These are phyloP conservation scores for Ridgeia piscesae DNA, from an alignment of 1,140 invertebrate genomes.

Conservation along the genomic window DNA sequence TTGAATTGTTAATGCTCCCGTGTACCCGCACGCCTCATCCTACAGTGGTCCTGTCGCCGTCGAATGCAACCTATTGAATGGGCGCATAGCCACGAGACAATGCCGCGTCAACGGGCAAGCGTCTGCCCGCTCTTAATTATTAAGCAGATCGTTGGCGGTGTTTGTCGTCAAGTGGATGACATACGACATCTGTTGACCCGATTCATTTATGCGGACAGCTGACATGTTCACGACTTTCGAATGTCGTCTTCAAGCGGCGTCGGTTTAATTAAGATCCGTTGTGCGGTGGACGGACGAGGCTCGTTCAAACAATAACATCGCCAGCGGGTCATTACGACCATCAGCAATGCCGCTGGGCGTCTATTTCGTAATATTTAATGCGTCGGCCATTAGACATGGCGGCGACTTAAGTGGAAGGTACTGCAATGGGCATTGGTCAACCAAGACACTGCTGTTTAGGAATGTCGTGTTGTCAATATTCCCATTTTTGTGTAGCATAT, in stretches of 20 bases:
- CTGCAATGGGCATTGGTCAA: no score
- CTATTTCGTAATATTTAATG: not conserved
- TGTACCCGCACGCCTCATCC: not conserved
- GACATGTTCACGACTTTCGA: not conserved
- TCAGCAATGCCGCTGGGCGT: not conserved
- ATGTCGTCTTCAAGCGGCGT: not conserved
- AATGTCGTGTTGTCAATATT: no score
- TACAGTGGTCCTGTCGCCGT: not conserved
- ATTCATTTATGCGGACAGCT: conserved; percentile 1
- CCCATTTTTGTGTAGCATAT: no score
- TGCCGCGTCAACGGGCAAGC: not conserved
- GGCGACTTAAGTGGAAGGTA: not conserved
- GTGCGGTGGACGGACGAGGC: not conserved
- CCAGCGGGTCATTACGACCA: not conserved
- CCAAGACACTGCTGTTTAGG: no score
- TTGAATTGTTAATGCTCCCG: not conserved
- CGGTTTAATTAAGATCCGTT: not conserved
- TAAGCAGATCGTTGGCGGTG: not conserved
- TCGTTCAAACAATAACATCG: not conserved
- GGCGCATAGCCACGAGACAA: not conserved
- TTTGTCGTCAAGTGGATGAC: not conserved
- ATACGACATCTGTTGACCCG: not conserved
- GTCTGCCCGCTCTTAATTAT: not conserved
- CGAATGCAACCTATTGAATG: not conserved
- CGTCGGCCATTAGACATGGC: not conserved